A percentile compares a stretch with the other conserved stretches of the same genome.
Conservation (phyloP, 2,888 invertebrate species). For the Synergus japonicus region DNA sequence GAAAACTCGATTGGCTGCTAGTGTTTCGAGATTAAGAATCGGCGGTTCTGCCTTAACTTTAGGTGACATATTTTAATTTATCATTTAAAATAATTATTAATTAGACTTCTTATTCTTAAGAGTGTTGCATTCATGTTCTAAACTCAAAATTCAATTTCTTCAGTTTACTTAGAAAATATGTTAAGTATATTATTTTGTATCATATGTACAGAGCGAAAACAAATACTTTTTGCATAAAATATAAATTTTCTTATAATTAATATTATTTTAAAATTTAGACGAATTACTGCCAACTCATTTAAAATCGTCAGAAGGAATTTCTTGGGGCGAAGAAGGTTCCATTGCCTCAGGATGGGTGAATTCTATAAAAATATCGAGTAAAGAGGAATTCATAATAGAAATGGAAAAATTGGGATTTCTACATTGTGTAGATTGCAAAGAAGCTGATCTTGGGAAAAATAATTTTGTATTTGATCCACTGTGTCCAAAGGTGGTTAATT, state of each 20-base stretch:
- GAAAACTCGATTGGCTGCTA: constrained; percentile 86
- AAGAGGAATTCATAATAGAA: constrained; percentile 77
- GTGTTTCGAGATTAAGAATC: constrained; percentile 87
- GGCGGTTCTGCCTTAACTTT: constrained; percentile 84
- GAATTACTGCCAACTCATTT: constrained; percentile 86
- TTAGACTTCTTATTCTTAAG: too few species aligned
- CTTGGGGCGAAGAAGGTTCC: constrained; percentile 79
- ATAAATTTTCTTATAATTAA: constrained; percentile 56
- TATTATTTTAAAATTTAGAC: constrained; percentile 74
- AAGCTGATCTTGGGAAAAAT: constrained; percentile 69
- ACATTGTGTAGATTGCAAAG: constrained; percentile 74
- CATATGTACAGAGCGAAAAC: too few species aligned
- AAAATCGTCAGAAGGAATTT: constrained; percentile 83
- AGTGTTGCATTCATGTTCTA: too few species aligned
- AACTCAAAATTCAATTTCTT: too few species aligned
- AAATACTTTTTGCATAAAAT: not conserved
- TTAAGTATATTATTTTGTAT: too few species aligned
- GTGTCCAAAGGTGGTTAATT: constrained; percentile 81
- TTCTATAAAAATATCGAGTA: constrained; percentile 82
- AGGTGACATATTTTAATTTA: constrained; percentile 63
- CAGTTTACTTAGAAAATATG: too few species aligned
- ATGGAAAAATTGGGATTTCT: constrained; percentile 78
- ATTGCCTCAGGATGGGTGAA: constrained; percentile 90
- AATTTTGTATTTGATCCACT: constrained; percentile 80
- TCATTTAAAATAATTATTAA: not conserved